Conservation (phyloP, 2,797 vertebrate species). For the Cirrhinus mrigala region DNA sequence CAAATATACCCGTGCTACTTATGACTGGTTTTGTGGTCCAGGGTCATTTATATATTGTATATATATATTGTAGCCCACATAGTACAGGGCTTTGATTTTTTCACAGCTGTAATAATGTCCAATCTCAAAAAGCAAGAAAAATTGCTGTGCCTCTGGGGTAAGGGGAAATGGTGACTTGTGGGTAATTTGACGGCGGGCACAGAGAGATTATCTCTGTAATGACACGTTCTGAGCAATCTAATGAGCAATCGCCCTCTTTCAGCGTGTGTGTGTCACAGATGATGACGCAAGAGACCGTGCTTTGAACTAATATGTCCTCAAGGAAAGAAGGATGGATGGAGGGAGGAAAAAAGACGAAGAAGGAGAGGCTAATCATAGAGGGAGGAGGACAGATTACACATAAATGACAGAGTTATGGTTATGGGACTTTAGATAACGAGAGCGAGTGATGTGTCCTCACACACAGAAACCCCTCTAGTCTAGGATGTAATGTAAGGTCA, state of each 20-base stretch:
- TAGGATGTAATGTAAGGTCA: neutral
- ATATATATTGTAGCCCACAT: neutral
- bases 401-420: slow-evolving; percentile 28
- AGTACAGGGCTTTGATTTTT: neutral
- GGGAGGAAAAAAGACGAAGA: slow-evolving; percentile 38
- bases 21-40: too few relatives aligned
- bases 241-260: slow-evolving; percentile 41
- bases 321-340: slow-evolving; percentile 25
- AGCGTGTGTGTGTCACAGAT: slow-evolving; percentile 53
- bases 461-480: neutral
- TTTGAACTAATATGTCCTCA: slow-evolving; percentile 43
- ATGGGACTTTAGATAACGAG: slow-evolving; percentile 21
- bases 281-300: slow-evolving; percentile 51
- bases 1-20: too few relatives aligned
- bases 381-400: slow-evolving; percentile 19
- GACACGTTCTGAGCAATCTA: slow-evolving; percentile 22
- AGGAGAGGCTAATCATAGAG: neutral
- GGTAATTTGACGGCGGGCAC: neutral
- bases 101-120: neutral
- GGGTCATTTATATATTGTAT: too few relatives aligned
- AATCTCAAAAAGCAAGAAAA: slow-evolving; percentile 5
- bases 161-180: neutral
- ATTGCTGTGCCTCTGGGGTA: neutral
- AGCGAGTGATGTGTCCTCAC: slow-evolving; percentile 6
- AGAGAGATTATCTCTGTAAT: slow-evolving; percentile 27